Evolutionary conservation across 2,888 invertebrate genomes (phyloP), one percentile per base, ranked within the genome.

Genomic region (Agonopterix alstromeriana): DNA sequence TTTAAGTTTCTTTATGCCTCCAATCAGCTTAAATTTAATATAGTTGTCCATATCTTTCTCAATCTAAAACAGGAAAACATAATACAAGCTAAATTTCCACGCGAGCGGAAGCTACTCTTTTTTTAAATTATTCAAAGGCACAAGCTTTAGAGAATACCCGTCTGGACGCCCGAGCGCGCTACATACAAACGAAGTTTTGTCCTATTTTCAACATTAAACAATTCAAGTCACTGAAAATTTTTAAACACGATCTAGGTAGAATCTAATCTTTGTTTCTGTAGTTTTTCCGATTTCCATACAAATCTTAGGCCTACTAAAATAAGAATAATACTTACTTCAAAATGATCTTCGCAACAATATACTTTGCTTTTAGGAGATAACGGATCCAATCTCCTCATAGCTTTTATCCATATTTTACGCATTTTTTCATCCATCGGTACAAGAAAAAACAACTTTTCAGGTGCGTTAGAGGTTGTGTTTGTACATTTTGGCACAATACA

Each of bases 401-500:
- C 55, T 48, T 53, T 52, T 51, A 60, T 46, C 57, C 57, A 60
- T 51, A 52, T 57, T 41, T 56, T 57, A 53, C 56, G 58, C 47
- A 58, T 55, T 51, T 56, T 42, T n/a, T 47, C 41, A 10, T 59
- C 50, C 47, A 14, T 58, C 53, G 60, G 59, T 49, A 60, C 59
- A 9, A 48, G 8, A 52, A 57, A 59, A 58, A 58, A 60, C 43
- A 61, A 52, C 42, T 63, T 61, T 49, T 58, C 53, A 38, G 57
- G 60, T 14, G 57, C 8, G 48, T 53, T 63, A 44, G 42, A 52
- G n/a, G 55, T 57, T 47, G 56, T 61, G 45, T 51, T 59, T 50
- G 10, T 56, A 57, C 63, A 60, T 58, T 55, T 55, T 10, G 59
- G 58, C 47, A 57, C 58, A 54, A 54, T 48, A 57, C 58, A 59